Base-by-base conservation (phyloP, 2,113 vertebrate species). In the Rhombomys opimus region DNA sequence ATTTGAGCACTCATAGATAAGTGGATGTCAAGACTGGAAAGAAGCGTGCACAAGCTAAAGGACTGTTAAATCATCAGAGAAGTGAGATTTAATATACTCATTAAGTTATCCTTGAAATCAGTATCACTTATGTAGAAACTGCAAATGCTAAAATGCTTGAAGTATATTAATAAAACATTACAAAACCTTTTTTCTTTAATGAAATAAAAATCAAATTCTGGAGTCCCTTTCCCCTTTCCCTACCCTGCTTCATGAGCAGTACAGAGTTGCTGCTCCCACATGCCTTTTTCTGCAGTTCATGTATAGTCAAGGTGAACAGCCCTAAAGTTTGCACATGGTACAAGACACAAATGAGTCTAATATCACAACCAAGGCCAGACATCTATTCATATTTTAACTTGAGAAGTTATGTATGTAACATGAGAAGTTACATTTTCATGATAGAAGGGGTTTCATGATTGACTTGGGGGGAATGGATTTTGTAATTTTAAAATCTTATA, bases 121-220 rank as follows among this genome's bases (percentile, higher is more conserved):
- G n/a, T 35, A 92, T 65, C 17, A 65, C 75, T 68, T 93, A 57
- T 82, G 80, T 87, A 68, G 52, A 89, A 76, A 18, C 35, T 13
- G 20, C 46, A 92, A 82, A 90, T 72, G 76, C 35, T 91, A 76
- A 95, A 90, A 81, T 86, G 17, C 61, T 72, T 46, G 70, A 96
- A 70, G 63, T 52, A 25, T 75, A 54, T 75, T 73, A 65, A 78
- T 67, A 77, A 77, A 77, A 78, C 4, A 41, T 18, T 10, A 94
- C 65, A 87, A 70, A 87, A 78, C 54, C 17, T 87, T 50, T 89
- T 63, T 89, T 38, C 12, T 38, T 91, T 54, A 46, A 63, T 63
- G 50, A 67, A 88, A 50, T 54, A 68, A 61, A 52, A 59, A 59
- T 35, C 17, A 54, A 86, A 91, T 84, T 91, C 61, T 65, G 54